Evolutionary conservation across 2,888 invertebrate species (phyloP).

Genomic region (Venusia cambrica): DNA sequence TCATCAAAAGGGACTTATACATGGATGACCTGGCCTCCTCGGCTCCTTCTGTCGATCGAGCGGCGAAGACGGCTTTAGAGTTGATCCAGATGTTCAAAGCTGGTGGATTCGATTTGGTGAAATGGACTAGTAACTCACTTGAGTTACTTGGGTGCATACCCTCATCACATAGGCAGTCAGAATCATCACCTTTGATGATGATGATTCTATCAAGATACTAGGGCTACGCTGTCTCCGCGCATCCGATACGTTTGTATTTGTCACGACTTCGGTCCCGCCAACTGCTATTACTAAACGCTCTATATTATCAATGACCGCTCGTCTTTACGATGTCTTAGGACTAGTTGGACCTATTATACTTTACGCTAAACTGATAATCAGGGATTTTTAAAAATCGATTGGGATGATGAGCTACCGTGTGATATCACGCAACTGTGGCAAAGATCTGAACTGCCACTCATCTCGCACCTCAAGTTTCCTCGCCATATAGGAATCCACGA

Average conservation of each 20-base stretch:
- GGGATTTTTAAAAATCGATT: constrained; percentile 7
- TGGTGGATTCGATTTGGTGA: constrained; percentile 23
- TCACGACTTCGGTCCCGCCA: too few species aligned
- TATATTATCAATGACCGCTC: constrained; percentile 21
- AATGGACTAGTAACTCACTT: constrained; percentile 19
- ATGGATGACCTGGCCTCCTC: constrained; percentile 22
- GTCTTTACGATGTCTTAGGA: constrained; percentile 22
- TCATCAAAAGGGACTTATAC: constrained; percentile 6
- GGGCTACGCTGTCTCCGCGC: constrained; percentile 18
- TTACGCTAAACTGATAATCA: constrained; percentile 23
- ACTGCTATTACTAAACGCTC: too few species aligned
- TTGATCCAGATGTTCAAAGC: too few species aligned
- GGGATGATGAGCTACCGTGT: constrained; percentile 18
- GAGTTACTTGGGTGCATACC: constrained; percentile 17
- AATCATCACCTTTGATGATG: constrained; percentile 11
- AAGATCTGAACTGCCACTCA: constrained; percentile 2
- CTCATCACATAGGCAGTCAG: too few species aligned
- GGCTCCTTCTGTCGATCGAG: constrained; percentile 10
- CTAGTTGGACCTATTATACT: constrained; percentile 20
- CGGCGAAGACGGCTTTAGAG: constrained; percentile 8
- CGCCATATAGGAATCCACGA: constrained; percentile 15
- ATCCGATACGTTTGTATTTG: constrained; percentile 14
- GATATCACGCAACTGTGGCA: constrained; percentile 7
- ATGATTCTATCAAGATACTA: constrained; percentile 16
- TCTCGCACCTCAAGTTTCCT: constrained; percentile 9